phyloP scores from a whole-genome alignment of 2,797 vertebrate species.

The Holocentrus rufus region DNA sequence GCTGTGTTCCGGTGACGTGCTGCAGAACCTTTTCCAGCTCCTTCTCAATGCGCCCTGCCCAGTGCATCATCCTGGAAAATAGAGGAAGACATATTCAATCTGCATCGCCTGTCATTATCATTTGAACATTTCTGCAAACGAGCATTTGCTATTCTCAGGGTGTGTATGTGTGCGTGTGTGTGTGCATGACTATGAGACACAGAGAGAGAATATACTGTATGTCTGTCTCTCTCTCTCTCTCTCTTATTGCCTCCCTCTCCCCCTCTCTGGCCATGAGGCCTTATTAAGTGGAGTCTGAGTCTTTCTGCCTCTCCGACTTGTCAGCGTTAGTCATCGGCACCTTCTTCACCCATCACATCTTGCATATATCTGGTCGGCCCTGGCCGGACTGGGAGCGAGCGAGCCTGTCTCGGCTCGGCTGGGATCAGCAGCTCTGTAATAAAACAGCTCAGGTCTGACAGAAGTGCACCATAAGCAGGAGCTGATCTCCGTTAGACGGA shows the following conservation, averaged over 20 bases:
- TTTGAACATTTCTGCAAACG: constrained; percentile 5
- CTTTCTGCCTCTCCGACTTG: constrained; percentile 47
- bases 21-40: constrained; percentile 96
- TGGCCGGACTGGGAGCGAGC: constrained; percentile 42
- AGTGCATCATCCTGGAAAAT: constrained; percentile 94
- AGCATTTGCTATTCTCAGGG: constrained; percentile 29
- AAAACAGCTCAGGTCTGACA: constrained; percentile 79
- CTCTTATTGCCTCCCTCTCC: constrained; percentile 39
- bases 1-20: constrained; percentile 94
- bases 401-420: constrained; percentile 54
- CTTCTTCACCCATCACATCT: constrained; percentile 44
- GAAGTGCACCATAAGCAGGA: constrained; percentile 82
- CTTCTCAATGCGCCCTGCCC: constrained; percentile 96
- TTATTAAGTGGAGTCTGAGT: constrained; percentile 45
- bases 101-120: constrained; percentile 20
- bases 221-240: constrained; percentile 29
- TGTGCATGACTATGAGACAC: constrained; percentile 4
- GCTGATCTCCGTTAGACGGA: constrained; percentile 72
- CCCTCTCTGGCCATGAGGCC: background rate
- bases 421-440: constrained; percentile 71
- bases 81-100: constrained; percentile 44
- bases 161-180: constrained; percentile 36
- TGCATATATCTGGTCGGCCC: constrained; percentile 52
- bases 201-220: constrained; percentile 20
- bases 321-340: constrained; percentile 60